These are phyloP conservation scores for Danaus melanippus DNA, from an alignment of 1,140 invertebrate genomes.

Conservation along the genomic window DNA sequence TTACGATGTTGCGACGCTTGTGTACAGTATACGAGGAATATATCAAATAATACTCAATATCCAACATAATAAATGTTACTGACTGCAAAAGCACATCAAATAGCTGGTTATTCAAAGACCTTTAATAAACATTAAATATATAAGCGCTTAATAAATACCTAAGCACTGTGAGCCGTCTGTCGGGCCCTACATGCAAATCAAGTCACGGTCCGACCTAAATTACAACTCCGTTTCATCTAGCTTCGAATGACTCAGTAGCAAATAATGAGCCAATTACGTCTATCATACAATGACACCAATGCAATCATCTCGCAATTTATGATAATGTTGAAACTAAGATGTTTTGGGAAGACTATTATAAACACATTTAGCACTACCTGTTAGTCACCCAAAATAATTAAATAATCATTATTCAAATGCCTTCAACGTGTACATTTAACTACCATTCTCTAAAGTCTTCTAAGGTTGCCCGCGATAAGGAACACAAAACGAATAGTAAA, in stretches of 20 bases:
- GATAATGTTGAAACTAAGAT: constrained; percentile 28
- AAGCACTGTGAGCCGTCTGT: constrained; percentile 36
- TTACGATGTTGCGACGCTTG: too few species aligned
- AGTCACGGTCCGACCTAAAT: constrained; percentile 66
- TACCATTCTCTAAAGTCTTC: too few species aligned
- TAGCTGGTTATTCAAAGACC: too few species aligned
- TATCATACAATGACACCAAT: constrained; percentile 46
- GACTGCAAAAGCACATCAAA: too few species aligned
- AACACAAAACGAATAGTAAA: too few species aligned
- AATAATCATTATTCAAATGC: too few species aligned
- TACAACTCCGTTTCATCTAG: constrained; percentile 43
- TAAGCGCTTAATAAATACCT: constrained; percentile 50
- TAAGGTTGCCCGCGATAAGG: too few species aligned
- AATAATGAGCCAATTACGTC: constrained; percentile 52
- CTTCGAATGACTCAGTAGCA: constrained; percentile 42
- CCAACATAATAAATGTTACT: too few species aligned
- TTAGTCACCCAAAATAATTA: too few species aligned
- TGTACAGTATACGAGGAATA: too few species aligned
- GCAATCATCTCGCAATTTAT: constrained; percentile 51
- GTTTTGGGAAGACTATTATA: constrained; percentile 58
- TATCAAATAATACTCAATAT: too few species aligned
- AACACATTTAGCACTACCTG: constrained; percentile 43
- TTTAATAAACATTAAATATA: constrained; percentile 21
- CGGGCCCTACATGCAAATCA: constrained; percentile 62
- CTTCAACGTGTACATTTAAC: too few species aligned